A percentile compares a stretch with the other conserved stretches of the same genome.
phyloP scores from a whole-genome alignment of 2,888 invertebrate genomes.

The Mellilla xanthometata region DNA sequence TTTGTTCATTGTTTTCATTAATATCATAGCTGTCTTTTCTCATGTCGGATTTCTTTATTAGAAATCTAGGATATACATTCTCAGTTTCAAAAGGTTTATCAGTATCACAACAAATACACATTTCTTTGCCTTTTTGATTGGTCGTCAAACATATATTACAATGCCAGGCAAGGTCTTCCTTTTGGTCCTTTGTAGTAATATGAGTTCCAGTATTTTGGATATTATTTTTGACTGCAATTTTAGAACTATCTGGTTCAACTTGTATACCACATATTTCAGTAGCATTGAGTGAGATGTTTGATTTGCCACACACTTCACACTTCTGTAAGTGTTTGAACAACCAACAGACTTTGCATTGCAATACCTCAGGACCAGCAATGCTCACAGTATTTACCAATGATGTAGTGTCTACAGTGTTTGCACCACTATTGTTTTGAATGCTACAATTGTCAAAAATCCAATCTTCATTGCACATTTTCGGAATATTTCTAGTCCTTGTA shows the following conservation, averaged over 20 bases:
- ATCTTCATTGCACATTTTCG: background rate
- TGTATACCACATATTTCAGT: too few relatives aligned
- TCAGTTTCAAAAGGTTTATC: constrained; percentile 9
- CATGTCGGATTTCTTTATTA: too few relatives aligned
- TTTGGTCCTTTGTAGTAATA: background rate
- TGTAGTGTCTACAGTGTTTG: too few relatives aligned
- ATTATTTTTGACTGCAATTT: too few relatives aligned
- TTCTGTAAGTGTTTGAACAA: constrained; percentile 39
- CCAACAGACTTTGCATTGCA: constrained; percentile 48
- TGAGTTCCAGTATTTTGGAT: too few relatives aligned
- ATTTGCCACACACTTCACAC: constrained; percentile 48
- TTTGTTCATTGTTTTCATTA: too few relatives aligned
- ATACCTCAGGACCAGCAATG: background rate
- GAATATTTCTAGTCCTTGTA: too few relatives aligned
- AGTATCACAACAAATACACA: constrained; percentile 54
- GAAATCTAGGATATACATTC: too few relatives aligned
- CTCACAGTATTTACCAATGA: background rate
- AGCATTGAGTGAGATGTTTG: background rate
- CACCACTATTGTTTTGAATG: background rate
- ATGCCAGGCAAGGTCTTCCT: constrained; percentile 38
- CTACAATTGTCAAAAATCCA: background rate
- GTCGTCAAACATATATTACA: constrained; percentile 50
- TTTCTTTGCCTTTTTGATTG: constrained; percentile 37
- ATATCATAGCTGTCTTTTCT: too few relatives aligned
- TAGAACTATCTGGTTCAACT: too few relatives aligned